phyloP scores from a whole-genome alignment of 2,888 invertebrate genomes.

The Morpho deidamia region DNA sequence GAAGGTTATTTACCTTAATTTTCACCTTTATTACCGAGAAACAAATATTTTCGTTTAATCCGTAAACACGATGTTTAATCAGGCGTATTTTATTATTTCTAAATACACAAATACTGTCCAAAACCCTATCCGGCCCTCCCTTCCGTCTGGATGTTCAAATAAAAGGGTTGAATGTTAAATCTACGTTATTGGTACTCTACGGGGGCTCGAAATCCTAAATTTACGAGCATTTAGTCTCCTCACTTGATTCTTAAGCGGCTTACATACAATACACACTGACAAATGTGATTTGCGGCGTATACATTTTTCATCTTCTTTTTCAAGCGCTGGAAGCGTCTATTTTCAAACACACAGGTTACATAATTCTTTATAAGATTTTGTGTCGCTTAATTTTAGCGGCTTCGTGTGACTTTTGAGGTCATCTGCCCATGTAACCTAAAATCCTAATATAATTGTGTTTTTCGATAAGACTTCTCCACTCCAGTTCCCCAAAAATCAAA shows the following conservation, averaged over 20 bases:
- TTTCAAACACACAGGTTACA: too few relatives aligned
- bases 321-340: too few relatives aligned
- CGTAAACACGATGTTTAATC: constrained; percentile 35
- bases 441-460: too few relatives aligned
- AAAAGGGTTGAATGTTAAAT: constrained; percentile 48
- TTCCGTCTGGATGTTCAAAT: constrained; percentile 47
- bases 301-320: neutral
- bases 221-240: constrained; percentile 56
- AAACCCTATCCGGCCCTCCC: constrained; percentile 25
- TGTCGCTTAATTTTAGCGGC: too few relatives aligned
- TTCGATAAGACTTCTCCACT: too few relatives aligned
- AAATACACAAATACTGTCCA: constrained; percentile 48
- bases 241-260: constrained; percentile 49
- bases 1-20: constrained; percentile 3
- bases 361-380: too few relatives aligned
- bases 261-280: constrained; percentile 1
- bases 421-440: too few relatives aligned
- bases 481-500: too few relatives aligned
- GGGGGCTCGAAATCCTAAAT: constrained; percentile 51
- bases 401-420: too few relatives aligned
- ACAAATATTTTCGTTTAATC: constrained; percentile 13
- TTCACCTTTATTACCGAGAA: constrained; percentile 7
- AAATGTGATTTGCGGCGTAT: neutral
- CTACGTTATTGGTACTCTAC: constrained; percentile 37
- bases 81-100: constrained; percentile 41